phyloP scores from a whole-genome alignment of 2,113 vertebrate genomes.

The Eidolon helvum region DNA sequence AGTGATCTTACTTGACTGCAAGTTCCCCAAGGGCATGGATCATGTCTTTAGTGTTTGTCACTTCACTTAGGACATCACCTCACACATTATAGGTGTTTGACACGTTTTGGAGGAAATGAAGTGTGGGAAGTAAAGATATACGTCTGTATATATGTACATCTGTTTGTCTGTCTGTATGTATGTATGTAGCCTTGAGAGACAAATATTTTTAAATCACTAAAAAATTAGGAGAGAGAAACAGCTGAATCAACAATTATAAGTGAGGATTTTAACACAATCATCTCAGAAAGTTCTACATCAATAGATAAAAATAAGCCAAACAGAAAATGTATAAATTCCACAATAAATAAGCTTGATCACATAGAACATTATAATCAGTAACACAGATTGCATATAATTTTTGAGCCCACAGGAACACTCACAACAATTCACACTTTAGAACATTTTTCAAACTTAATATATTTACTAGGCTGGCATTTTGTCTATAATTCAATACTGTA shows the following conservation, averaged over 20 bases:
- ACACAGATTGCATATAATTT: neutral
- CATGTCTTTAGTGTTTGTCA: neutral
- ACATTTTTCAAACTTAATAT: neutral
- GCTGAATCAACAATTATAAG: neutral
- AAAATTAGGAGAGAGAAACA: neutral
- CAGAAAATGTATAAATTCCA: neutral
- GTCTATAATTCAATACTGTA: neutral
- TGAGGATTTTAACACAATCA: neutral
- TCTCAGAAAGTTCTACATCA: neutral
- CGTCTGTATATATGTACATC: neutral
- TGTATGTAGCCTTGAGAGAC: neutral
- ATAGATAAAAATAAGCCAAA: slow-evolving; percentile 7
- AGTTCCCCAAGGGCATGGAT: neutral
- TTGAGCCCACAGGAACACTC: neutral
- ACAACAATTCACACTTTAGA: neutral
- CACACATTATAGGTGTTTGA: neutral
- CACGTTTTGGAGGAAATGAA: neutral
- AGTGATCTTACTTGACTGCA: neutral
- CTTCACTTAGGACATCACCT: neutral
- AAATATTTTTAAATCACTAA: neutral
- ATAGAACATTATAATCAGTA: neutral
- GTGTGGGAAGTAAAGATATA: neutral
- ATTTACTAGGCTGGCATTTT: neutral
- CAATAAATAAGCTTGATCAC: neutral
- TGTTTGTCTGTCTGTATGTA: neutral